Evolutionary conservation across 2,888 invertebrate genomes (phyloP), one percentile per base, ranked within the genome.

Genomic region (Luffia ferchaultella): DNA sequence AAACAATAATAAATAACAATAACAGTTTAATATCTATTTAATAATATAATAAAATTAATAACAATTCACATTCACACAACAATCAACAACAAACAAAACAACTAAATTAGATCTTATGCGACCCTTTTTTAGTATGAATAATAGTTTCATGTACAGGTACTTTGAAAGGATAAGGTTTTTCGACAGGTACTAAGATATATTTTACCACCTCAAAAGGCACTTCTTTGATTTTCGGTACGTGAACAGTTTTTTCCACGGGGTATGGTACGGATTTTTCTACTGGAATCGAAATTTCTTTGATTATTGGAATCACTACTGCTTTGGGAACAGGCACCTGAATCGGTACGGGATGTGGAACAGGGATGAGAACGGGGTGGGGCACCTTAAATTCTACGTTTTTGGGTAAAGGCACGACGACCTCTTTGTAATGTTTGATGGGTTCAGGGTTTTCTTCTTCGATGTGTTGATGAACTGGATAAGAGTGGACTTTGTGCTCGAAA

Each of bases 241-340:
- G 88, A 0, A 90, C 87, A 2, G 77, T 74, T 60, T 86, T 90
- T 56, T 90, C 89, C 0, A 91, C 89, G 0, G 89, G 88, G 61
- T 89, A 90, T 0, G 90, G 90, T 2, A 90, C 89, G 18, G 90
- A 90, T 62, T 90, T 91, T 60, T 91, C 90, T 0, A 91, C 87
- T 0, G 90, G 90, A 19, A 90, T 85, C 0, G 88, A 86, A 1
- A 91, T 84, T 57, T 90, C 90, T 62, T 89, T 90, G 30, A 90
- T 77, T 2, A 90, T 85, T 1, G 90, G 90, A 1, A 90, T 87
- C 0, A 90, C 89, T 0, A 90, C 83, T 0, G 90, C 89, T 57
- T 88, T 89, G 0, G 89, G 86, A 0, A 91, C 89, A 1, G 90
- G 90, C 0, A 90, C 78, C 40, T 89, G 88, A 1, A 90, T 90